Evolutionary conservation across 2,888 invertebrate genomes (phyloP).

Genomic region (Aphrophora alni): DNA sequence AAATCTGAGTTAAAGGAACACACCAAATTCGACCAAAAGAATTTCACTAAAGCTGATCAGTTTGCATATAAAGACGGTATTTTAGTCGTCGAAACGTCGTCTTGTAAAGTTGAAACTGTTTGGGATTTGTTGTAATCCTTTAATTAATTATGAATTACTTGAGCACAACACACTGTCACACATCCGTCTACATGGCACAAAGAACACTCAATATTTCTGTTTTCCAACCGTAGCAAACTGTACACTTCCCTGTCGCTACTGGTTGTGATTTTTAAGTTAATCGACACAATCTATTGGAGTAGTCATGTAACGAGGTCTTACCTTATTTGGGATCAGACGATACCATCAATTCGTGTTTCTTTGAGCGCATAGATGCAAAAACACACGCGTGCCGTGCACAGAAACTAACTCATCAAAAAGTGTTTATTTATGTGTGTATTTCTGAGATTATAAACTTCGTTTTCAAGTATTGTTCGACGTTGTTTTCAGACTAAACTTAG

Average conservation of each 20-base stretch:
- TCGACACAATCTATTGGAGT: not conserved
- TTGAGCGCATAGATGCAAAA: not conserved
- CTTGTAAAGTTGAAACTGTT: no score
- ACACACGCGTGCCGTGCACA: not conserved
- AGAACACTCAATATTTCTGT: no score
- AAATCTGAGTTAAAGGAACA: no score
- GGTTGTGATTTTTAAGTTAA: not conserved
- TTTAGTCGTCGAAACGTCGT: no score
- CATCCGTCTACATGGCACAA: no score
- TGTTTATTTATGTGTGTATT: not conserved
- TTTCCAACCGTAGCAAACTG: no score
- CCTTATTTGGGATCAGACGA: not conserved
- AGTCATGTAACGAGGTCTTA: not conserved
- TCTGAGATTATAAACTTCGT: not conserved
- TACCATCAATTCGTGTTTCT: not conserved
- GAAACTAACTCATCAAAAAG: not conserved
- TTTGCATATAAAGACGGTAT: no score
- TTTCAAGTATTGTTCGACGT: not conserved
- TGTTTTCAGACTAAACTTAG: not conserved
- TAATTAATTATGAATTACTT: no score
- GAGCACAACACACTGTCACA: no score
- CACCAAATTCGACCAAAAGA: no score
- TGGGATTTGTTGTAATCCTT: no score
- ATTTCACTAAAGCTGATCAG: no score
- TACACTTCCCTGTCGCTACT: not conserved